Base-by-base conservation (phyloP, 2,797 vertebrate genomes). In the Chloroceryle inda region DNA sequence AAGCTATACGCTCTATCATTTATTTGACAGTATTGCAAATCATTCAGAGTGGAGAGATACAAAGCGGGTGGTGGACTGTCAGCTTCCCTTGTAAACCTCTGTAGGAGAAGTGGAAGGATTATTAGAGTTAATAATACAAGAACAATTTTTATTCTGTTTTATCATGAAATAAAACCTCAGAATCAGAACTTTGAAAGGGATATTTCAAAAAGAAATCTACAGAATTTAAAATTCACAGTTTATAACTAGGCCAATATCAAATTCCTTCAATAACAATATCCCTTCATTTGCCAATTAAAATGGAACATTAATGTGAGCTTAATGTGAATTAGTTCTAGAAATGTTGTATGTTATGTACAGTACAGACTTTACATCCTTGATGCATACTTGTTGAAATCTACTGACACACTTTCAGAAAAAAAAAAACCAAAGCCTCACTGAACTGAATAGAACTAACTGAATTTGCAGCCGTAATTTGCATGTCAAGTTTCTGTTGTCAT, bases 151-250 rank as follows among this genome's bases (percentile, higher is more conserved):
- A 91, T 89, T 85, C 89, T 94, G 67, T 88, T 89, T 84, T 92
- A 93, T 73, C 59, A 61, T 69, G 58, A 97, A 96, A 64, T 63
- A 90, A 93, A 85, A 72, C 15, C 47, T 91, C 90, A 33, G 85
- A 94, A 89, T 42, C 86, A 71, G 27, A 88, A 92, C 79, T 85
- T n/a, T 77, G 77, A 89, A 94, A 93, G 96, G 95, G 85, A 94
- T 96, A 94, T 92, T 72, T 66, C 10, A 37, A 22, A 90, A 82
- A 86, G 78, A 77, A 68, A 90, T 87, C 88, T 49, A 92, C 4
- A 97, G 77, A 96, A 92, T 96, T 93, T 97, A 56, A 97, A 97
- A 97, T 98, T 98, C 97, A 97, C 97, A 98, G 97, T 96, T 97
- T 97, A 86, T 56, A 97, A 91, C 75, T 92, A 97, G 58, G 83